A percentile compares a stretch with the other conserved stretches of the same genome.
Evolutionary conservation across 2,888 invertebrate genomes (phyloP).

Genomic region (Apamea monoglypha): DNA sequence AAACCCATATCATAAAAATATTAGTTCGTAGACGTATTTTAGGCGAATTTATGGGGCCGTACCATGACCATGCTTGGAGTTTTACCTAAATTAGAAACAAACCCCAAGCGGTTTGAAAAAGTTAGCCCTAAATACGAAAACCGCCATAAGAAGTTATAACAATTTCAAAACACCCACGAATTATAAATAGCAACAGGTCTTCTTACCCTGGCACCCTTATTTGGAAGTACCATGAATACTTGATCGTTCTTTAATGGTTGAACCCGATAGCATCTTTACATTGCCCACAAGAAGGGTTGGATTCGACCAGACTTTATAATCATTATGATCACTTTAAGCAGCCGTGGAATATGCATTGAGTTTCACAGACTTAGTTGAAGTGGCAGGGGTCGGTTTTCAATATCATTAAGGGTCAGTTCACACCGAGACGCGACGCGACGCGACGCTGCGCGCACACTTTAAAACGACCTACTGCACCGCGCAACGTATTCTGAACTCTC

Average conservation of each 20-base stretch:
- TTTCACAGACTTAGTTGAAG: slow-evolving; percentile 20
- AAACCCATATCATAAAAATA: neutral
- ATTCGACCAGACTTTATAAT: slow-evolving; percentile 29
- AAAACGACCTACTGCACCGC: too few species aligned
- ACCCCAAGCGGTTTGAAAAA: neutral
- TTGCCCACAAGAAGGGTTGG: slow-evolving; percentile 22
- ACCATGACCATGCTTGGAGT: neutral
- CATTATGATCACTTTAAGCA: slow-evolving; percentile 45
- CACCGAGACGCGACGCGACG: too few species aligned
- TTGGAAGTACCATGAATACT: slow-evolving; percentile 48
- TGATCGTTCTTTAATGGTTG: slow-evolving; percentile 30
- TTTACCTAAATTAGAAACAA: neutral
- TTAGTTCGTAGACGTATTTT: neutral
- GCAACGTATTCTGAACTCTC: too few species aligned
- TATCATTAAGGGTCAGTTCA: slow-evolving; percentile 15
- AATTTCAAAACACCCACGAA: neutral
- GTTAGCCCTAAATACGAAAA: neutral
- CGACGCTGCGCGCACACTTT: too few species aligned
- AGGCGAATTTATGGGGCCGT: neutral
- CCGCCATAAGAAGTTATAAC: neutral
- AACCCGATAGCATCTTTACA: slow-evolving; percentile 37
- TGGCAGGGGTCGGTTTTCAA: slow-evolving; percentile 18
- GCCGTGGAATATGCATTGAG: slow-evolving; percentile 60
- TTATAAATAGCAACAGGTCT: slow-evolving; percentile 1
- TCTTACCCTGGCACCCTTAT: slow-evolving; percentile 2